Conservation (phyloP, 2,888 invertebrate species). For the Neuroscelio doddi region DNA sequence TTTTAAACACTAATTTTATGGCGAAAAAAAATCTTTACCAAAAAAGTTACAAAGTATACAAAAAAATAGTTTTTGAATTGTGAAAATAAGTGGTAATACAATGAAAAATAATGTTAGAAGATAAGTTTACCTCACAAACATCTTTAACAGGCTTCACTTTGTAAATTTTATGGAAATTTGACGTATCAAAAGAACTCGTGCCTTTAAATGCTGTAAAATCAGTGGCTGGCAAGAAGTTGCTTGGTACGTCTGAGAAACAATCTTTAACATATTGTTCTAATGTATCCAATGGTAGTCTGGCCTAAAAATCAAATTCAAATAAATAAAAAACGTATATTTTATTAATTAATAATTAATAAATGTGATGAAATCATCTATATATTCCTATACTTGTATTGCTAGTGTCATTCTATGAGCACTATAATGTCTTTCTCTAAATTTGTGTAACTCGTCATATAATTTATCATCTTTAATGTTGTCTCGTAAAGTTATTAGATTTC, state of each 20-base stretch:
- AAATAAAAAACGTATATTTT: not conserved
- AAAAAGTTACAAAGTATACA: no score
- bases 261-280: constrained; percentile 79
- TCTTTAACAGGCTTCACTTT: constrained; percentile 85
- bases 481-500: constrained; percentile 83
- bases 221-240: constrained; percentile 77
- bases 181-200: constrained; percentile 76
- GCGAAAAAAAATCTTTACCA: no score
- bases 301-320: constrained; percentile 61
- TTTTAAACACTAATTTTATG: no score
- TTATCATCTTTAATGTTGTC: constrained; percentile 80
- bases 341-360: not conserved
- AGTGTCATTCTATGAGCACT: constrained; percentile 92
- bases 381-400: constrained; percentile 79
- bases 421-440: constrained; percentile 85
- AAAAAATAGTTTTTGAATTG: no score
- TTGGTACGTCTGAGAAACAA: constrained; percentile 81
- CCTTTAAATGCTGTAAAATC: constrained; percentile 76
- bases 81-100: no score
- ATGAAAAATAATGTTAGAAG: constrained; percentile 1
- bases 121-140: constrained; percentile 75
- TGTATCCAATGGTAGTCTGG: constrained; percentile 77
- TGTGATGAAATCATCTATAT: not conserved
- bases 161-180: constrained; percentile 79
- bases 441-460: constrained; percentile 80